These are phyloP conservation scores for Omphaloscelis lunosa DNA, from an alignment of 2,888 invertebrate genomes.

Conservation along the genomic window DNA sequence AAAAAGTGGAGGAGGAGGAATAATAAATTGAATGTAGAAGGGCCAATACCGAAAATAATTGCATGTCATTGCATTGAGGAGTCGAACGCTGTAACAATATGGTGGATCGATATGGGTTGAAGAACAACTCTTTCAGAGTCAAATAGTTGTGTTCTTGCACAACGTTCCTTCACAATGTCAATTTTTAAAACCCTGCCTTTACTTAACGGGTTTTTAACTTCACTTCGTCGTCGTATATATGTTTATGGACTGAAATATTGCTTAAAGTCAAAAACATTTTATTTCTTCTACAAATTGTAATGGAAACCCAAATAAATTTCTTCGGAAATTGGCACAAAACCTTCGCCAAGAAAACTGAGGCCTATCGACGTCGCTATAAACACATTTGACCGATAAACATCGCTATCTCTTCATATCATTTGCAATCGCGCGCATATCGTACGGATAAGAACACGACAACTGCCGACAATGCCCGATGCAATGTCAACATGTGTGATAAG, in stretches of 20 bases:
- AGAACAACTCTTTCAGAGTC: not conserved
- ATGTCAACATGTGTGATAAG: conserved; percentile 61
- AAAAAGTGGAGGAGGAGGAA: not conserved
- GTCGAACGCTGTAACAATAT: not conserved
- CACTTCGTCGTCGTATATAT: too few relatives aligned
- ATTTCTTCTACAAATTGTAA: not conserved
- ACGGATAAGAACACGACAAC: conserved; percentile 58
- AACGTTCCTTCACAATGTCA: not conserved
- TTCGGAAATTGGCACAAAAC: conserved; percentile 33
- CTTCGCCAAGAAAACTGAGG: conserved; percentile 52
- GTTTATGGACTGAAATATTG: too few relatives aligned
- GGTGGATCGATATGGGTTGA: too few relatives aligned
- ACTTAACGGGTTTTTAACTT: too few relatives aligned
- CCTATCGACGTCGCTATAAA: conserved; percentile 31
- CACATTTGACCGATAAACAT: conserved; percentile 67
- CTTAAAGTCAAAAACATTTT: not conserved
- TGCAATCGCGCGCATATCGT: conserved; percentile 62
- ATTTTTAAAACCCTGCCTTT: not conserved
- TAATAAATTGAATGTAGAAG: not conserved
- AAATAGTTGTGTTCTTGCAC: not conserved
- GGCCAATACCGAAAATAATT: not conserved
- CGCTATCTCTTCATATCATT: conserved; percentile 57
- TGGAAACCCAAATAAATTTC: not conserved
- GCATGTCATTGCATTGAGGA: not conserved
- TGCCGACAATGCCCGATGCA: conserved; percentile 56